Evolutionary conservation across 2,888 invertebrate species (phyloP).

Genomic region (Drosophila mercatorum): DNA sequence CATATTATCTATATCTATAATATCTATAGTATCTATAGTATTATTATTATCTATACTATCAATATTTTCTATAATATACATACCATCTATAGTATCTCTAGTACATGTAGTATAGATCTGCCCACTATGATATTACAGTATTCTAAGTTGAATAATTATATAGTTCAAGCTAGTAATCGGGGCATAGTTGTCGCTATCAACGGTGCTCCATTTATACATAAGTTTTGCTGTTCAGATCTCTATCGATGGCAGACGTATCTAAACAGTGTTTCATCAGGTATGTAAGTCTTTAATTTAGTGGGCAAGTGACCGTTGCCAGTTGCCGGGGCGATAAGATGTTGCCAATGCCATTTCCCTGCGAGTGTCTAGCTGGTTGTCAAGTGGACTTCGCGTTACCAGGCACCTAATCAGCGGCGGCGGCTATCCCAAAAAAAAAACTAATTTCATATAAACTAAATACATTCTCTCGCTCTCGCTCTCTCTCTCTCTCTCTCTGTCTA

Average conservation of each 20-base stretch:
- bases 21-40: no score
- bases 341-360: conserved; percentile 15
- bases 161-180: no score
- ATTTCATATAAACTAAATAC: conserved; percentile 5
- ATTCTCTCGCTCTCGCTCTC: no score
- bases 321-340: conserved; percentile 61
- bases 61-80: no score
- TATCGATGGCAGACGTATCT: conserved; percentile 1
- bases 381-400: conserved; percentile 42
- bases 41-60: no score
- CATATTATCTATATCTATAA: neutral
- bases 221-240: neutral
- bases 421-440: conserved; percentile 32
- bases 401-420: conserved; percentile 42
- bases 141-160: neutral
- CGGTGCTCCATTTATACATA: neutral
- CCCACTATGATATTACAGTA: neutral
- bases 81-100: no score
- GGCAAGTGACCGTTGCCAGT: conserved; percentile 33
- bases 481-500: neutral
- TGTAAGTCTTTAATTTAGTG: conserved; percentile 12
- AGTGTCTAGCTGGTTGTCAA: conserved; percentile 31
- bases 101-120: no score
- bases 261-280: neutral
- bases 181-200: no score